Evolutionary conservation across 2,797 vertebrate species (phyloP), one percentile per base, ranked within the genome.

Genomic region (Labeo calbasu): DNA sequence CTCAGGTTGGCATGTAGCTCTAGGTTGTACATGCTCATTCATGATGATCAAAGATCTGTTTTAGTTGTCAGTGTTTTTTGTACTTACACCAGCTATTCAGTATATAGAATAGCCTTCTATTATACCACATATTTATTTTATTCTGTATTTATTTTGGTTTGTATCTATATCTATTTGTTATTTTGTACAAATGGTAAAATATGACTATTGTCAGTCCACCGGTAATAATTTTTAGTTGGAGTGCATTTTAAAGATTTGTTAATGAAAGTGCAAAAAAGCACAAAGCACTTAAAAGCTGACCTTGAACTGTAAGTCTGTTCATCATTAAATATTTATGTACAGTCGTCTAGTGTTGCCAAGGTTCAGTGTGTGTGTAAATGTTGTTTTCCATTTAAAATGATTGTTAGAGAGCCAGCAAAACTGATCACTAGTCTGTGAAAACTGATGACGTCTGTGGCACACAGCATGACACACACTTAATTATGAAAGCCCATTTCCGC

Each of bases 1-100:
- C 88, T 81, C 84, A 25, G 23, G 46, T 48, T 71, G 61, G 66
- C 72, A 70, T 76, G 48, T 61, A 59, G 36, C 19, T 50, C 36
- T 76, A 55, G 6, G 43, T 48, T 82, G 25, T 43, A 40, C 28
- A 66, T 82, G 48, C 5, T 53, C 17, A 43, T 21, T 25, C 28
- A 14, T 51, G 28, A 51, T 66, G 19, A 79, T 79, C 2, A 77
- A 77, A 25, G 15, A 15, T 36, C 10, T 61, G 40, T 61, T 76
- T 36, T 76, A 17, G 8, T 77, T 77, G 36, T 28, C 63, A 65
- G 0, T 32, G 14, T 14, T 32, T 65, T 19, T 32, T 65, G 28
- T 32, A 32, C 28, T 17, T 65, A 32, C 28, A 65, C 8, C 8
- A 43, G 11, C 25, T 28, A 5, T 7, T 46, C 5, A 1, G 4